These are phyloP conservation scores for Prenolepis imparis DNA, from an alignment of 2,888 invertebrate species.

Conservation along the genomic window DNA sequence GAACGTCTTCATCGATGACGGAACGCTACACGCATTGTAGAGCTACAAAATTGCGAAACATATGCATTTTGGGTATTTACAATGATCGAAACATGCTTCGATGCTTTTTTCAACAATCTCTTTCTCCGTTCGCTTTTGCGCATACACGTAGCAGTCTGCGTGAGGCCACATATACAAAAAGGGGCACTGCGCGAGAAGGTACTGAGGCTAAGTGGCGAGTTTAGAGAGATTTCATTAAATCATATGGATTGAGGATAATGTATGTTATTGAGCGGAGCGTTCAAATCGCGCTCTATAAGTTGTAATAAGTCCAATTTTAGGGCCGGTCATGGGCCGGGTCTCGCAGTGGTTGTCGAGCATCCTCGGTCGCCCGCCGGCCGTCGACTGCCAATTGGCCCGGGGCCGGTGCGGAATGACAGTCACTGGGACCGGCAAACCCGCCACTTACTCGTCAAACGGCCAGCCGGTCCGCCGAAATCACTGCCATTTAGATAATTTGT, in stretches of 20 bases:
- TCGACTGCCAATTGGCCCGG: background rate
- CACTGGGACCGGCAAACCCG: conserved; percentile 83
- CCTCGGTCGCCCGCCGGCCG: background rate
- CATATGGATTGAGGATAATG: conserved; percentile 86
- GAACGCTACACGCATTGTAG: conserved; percentile 48
- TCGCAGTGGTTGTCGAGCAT: conserved; percentile 82
- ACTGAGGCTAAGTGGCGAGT: conserved; percentile 86
- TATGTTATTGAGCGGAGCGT: conserved; percentile 86
- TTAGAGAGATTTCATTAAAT: conserved; percentile 87
- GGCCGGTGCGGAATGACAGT: conserved; percentile 71
- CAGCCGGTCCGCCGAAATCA: conserved; percentile 87
- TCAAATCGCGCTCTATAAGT: conserved; percentile 86
- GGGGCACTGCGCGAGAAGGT: conserved; percentile 78
- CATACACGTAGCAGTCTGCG: conserved; percentile 62
- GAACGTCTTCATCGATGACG: conserved; percentile 71
- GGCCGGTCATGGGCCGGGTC: conserved; percentile 84
- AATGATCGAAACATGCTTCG: conserved; percentile 68
- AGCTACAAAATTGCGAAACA: conserved; percentile 67
- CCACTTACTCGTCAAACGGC: conserved; percentile 86
- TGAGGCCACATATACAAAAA: conserved; percentile 59
- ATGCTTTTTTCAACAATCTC: background rate
- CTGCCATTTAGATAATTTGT: conserved; percentile 89
- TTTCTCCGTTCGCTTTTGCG: conserved; percentile 43
- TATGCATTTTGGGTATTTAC: conserved; percentile 63
- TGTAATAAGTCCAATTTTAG: conserved; percentile 86